phyloP scores from a whole-genome alignment of 2,888 invertebrate species.

The Zaprionus bogoriensis region DNA sequence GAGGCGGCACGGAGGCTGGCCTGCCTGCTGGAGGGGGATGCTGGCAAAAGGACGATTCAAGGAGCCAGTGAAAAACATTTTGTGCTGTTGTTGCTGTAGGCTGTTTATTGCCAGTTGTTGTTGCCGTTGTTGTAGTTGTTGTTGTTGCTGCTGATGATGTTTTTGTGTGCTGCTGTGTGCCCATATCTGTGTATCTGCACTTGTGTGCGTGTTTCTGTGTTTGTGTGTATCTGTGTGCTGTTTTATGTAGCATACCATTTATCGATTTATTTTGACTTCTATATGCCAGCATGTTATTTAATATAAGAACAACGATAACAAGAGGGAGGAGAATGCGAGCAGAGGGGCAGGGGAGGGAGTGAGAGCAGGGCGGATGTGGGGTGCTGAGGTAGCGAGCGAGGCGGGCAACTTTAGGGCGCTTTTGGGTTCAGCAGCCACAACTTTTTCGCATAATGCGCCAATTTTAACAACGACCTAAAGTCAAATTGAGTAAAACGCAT shows the following conservation, averaged over 20 bases:
- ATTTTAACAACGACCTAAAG: slow-evolving; percentile 71
- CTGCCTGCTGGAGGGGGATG: slow-evolving; percentile 5
- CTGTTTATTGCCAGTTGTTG: slow-evolving; percentile 63
- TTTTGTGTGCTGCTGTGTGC: slow-evolving; percentile 29
- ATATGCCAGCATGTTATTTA: slow-evolving; percentile 64
- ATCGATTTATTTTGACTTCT: slow-evolving; percentile 78
- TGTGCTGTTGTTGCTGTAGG: slow-evolving; percentile 54
- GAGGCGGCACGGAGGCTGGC: not conserved
- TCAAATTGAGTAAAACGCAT: slow-evolving; percentile 76
- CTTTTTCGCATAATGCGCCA: slow-evolving; percentile 71
- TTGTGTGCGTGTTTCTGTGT: slow-evolving; percentile 17
- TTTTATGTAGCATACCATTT: slow-evolving; percentile 61
- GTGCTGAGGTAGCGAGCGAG: slow-evolving; percentile 2
- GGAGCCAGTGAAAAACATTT: slow-evolving; percentile 72
- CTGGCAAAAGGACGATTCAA: slow-evolving; percentile 69
- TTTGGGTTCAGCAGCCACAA: slow-evolving; percentile 52
- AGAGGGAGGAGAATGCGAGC: slow-evolving; percentile 21
- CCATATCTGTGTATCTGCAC: slow-evolving; percentile 18
- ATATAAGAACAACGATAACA: slow-evolving; percentile 66
- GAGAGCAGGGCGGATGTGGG: not conserved
- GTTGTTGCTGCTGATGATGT: slow-evolving; percentile 19
- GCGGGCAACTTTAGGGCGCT: slow-evolving; percentile 55
- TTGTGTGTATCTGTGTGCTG: slow-evolving; percentile 31
- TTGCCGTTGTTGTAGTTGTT: slow-evolving; percentile 16
- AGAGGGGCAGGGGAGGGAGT: not conserved